A percentile compares a stretch with the other conserved stretches of the same genome.
These are phyloP conservation scores for Henricia sp. DNA, from an alignment of 53 echinoderm and acorn worm species.

Conservation along the genomic window DNA sequence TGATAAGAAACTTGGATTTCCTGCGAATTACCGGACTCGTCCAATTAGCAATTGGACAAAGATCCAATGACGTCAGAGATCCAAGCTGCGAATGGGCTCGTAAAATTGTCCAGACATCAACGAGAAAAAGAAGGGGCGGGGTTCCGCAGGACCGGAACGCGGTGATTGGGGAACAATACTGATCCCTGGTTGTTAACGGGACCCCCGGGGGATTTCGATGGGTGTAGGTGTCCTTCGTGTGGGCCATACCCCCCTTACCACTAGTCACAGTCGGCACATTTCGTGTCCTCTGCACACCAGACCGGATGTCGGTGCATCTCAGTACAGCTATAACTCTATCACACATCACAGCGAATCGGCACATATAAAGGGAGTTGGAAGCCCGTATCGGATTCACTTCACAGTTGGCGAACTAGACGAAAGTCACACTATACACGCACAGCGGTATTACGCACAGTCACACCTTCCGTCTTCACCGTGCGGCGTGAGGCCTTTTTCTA, in stretches of 20 bases:
- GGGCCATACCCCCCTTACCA: neutral
- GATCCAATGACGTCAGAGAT: conserved; percentile 28
- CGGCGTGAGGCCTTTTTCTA: neutral
- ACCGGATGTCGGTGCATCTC: conserved; percentile 5
- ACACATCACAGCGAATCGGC: neutral
- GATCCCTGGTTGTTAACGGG: neutral
- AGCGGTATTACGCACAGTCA: neutral
- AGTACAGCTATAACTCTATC: too few species aligned
- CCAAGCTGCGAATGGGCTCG: neutral
- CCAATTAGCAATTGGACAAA: conserved; percentile 49
- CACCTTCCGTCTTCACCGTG: neutral
- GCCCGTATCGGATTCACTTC: neutral
- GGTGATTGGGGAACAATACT: conserved; percentile 55
- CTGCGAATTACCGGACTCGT: conserved; percentile 52
- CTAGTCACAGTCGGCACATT: neutral
- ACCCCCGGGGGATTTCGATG: neutral
- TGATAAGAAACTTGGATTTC: conserved; percentile 56
- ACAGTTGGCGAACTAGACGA: neutral
- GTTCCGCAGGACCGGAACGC: conserved; percentile 20
- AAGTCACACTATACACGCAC: neutral
- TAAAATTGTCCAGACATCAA: conserved; percentile 16
- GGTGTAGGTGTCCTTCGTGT: conserved; percentile 3
- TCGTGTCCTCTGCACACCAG: neutral
- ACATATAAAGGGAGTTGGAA: neutral
- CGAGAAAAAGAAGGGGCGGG: conserved; percentile 21